Conservation (phyloP, 2,888 invertebrate species). For the Pristionchus fissidentatus region DNA sequence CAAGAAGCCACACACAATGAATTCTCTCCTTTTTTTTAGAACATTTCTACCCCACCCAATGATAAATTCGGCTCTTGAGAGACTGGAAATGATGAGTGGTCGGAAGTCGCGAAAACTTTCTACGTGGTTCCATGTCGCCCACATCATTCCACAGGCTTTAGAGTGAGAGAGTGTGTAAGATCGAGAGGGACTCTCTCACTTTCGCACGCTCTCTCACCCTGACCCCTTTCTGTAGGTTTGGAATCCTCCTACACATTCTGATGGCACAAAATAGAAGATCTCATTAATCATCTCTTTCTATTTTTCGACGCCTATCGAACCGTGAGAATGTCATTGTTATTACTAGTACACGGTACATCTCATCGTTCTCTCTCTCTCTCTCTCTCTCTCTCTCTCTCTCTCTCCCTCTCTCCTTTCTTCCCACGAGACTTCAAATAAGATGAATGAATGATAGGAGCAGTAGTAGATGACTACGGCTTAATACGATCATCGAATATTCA, state of each 20-base stretch:
- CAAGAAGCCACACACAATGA: too few species aligned
- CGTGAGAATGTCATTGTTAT: slow-evolving; percentile 21
- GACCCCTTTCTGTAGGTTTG: slow-evolving; percentile 19
- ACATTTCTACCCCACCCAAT: neutral
- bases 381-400: neutral
- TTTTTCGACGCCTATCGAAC: too few species aligned
- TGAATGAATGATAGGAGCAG: slow-evolving; percentile 3
- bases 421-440: neutral
- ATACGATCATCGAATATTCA: slow-evolving; percentile 36
- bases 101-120: too few species aligned
- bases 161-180: too few species aligned
- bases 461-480: neutral
- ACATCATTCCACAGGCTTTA: too few species aligned
- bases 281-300: too few species aligned
- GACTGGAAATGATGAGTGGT: neutral
- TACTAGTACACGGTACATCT: neutral
- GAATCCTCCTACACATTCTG: too few species aligned
- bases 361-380: neutral
- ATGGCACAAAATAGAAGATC: too few species aligned
- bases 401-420: neutral
- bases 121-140: too few species aligned
- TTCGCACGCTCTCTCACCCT: too few species aligned
- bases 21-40: slow-evolving; percentile 5
- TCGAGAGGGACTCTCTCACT: too few species aligned
- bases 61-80: slow-evolving; percentile 1